Percentiles rank a stretch among this genome's conserved stretches.
Evolutionary conservation across 2,888 invertebrate genomes (phyloP).

Genomic region (Lasioglossum zephyrum): DNA sequence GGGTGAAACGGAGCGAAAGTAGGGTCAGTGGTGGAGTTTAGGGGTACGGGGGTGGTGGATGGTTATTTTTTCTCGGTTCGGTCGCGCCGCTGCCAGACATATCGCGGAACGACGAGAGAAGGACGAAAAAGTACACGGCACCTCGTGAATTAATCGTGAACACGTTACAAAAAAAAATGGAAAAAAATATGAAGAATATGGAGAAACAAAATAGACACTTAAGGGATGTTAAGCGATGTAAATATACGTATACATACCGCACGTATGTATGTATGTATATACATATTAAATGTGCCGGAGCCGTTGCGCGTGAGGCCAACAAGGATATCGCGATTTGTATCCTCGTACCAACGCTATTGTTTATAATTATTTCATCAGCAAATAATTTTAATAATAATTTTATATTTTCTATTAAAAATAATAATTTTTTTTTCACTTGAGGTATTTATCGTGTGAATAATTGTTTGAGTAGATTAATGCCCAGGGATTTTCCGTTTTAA

Average conservation of each 20-base stretch:
- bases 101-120: neutral
- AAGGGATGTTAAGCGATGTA: slow-evolving; percentile 61
- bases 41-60: too few relatives aligned
- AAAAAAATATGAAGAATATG: neutral
- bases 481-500: neutral
- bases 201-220: slow-evolving; percentile 39
- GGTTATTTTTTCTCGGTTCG: slow-evolving; percentile 21
- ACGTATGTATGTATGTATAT: slow-evolving; percentile 18
- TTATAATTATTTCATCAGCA: neutral
- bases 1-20: neutral
- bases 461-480: neutral
- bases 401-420: too few relatives aligned
- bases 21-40: neutral
- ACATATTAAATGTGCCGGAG: slow-evolving; percentile 5
- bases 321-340: neutral
- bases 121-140: slow-evolving; percentile 26
- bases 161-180: slow-evolving; percentile 24
- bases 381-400: neutral
- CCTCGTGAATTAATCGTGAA: slow-evolving; percentile 52
- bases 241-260: slow-evolving; percentile 50
- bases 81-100: slow-evolving; percentile 43
- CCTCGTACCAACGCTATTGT: neutral
- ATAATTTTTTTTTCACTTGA: neutral
- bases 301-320: neutral
- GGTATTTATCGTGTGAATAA: neutral